A percentile compares a stretch with the other conserved stretches of the same genome.
Evolutionary conservation across 2,113 vertebrate species (phyloP).

Genomic region (Scolopax mira): DNA sequence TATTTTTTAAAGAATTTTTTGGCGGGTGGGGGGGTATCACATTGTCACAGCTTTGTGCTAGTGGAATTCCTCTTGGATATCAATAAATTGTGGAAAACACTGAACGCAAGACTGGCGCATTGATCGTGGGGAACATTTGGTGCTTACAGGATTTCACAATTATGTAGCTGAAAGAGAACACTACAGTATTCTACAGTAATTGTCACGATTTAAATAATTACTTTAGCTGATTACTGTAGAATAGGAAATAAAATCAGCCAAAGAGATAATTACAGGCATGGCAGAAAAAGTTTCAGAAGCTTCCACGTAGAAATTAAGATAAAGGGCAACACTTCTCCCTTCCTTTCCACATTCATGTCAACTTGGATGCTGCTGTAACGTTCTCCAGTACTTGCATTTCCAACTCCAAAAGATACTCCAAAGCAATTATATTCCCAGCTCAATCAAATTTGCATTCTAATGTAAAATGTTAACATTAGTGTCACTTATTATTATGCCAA

Average conservation of each 20-base stretch:
- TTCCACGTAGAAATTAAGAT: background rate
- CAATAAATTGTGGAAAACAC: background rate
- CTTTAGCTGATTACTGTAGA: background rate
- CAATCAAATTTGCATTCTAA: background rate
- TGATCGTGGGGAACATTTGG: background rate
- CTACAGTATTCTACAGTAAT: background rate
- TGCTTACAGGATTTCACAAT: background rate
- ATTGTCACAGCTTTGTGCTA: background rate
- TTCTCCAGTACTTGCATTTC: background rate
- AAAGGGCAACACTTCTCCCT: background rate
- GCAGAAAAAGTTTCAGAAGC: background rate
- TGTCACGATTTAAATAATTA: background rate
- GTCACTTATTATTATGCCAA: background rate
- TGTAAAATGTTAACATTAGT: background rate
- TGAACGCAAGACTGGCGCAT: background rate
- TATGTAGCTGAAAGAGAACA: background rate
- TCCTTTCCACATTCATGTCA: background rate
- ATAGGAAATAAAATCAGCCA: background rate
- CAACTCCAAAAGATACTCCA: background rate
- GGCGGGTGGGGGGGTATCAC: rapidly evolving
- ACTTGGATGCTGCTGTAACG: background rate
- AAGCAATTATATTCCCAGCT: background rate
- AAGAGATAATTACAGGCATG: background rate
- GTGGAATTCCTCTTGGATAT: background rate
- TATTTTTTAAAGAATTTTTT: background rate